Evolutionary conservation across 2,888 invertebrate genomes (phyloP), one percentile per base, ranked within the genome.

Genomic region (Ecdyonurus torrentis): DNA sequence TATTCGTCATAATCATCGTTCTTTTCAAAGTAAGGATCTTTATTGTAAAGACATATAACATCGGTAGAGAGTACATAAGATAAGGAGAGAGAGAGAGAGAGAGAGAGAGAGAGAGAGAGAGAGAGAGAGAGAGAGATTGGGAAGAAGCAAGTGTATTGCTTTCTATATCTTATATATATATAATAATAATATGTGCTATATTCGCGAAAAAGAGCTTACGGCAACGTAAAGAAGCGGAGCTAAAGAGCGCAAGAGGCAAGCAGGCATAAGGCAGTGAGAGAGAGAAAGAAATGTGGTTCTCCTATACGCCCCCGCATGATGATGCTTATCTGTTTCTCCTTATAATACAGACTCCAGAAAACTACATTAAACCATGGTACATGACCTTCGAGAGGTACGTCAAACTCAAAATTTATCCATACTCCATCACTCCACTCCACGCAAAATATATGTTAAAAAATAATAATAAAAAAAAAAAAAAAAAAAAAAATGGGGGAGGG

Each of bases 41-140:
- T 18, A 3, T 15, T 15, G 23, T 15, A 20, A 22, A 19, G 23
- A 2, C 15, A 22, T 20, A 3, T 20, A 10, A 58, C 23, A 10
- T 15, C 1, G 2, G 10, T 23, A 59, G n/a, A 25, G 2, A 25
- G 18, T 20, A 23, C 37, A 24, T 15, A 18, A 25, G 19, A 3
- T 24, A 24, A 25, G 18, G 25, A 19, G 22, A 59, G 59, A 10
- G 23, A 59, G 59, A 59, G 59, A 22, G 22, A 7, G 60, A 52
- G 20, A 62, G 23, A 23, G 59, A 53, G 50, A 58, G 63, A 23
- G 24, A 22, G 23, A 58, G 52, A 59, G 37, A n/a, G 58, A 15
- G 60, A 55, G 60, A 58, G 60, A 37, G 24, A 60, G 63, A 64
- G 59, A 25, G 60, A 61, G 50, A 15, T 23, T 23, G 25, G 60